Evolutionary conservation across 2,113 vertebrate genomes (phyloP), one percentile per base, ranked within the genome.

Genomic region (Phoenicopterus ruber): DNA sequence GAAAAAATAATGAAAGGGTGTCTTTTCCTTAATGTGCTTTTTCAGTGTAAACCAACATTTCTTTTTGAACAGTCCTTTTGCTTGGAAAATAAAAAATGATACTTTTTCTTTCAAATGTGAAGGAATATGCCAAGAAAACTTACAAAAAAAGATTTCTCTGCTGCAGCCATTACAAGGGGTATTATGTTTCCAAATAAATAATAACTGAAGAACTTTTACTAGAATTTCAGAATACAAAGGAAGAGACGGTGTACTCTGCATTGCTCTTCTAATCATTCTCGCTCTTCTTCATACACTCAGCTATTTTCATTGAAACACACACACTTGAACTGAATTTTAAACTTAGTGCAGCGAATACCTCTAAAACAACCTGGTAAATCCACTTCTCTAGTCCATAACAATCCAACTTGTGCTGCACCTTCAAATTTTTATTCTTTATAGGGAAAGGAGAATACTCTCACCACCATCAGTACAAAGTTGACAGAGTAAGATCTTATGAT

Each of bases 321-420:
- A 38, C 5, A 34, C 10, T 15, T 63, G 7, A 87, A 90, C 4
- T 49, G 11, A 88, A 77, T 77, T 91, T 63, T 76, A 87, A 73
- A 84, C 46, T 59, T 42, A 80, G 9, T 38, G 58, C 29, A 72
- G 36, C 0, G 0, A 89, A 84, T 40, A 74, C 6, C 32, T 67
- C 71, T 42, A 67, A 62, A 78, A 84, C 55, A 66, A 87, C 8
- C 22, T 67, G 11, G 26, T 36, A 71, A 86, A 66, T n/a, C 59
- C 0, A 0, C 8, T n/a, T 71, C 32, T 88, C 31, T 11, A 17
- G 62, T 86, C 18, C 8, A 0, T 49, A 72, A 85, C 14, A 77
- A 57, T 19, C 17, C 34, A 83, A 78, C 14, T 57, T 34, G 25
- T 0, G 1, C 4, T 29, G 76, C 6, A 1, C 2, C 54, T 85